Evolutionary conservation across 2,113 vertebrate species (phyloP).

Genomic region (Urocitellus parryii): DNA sequence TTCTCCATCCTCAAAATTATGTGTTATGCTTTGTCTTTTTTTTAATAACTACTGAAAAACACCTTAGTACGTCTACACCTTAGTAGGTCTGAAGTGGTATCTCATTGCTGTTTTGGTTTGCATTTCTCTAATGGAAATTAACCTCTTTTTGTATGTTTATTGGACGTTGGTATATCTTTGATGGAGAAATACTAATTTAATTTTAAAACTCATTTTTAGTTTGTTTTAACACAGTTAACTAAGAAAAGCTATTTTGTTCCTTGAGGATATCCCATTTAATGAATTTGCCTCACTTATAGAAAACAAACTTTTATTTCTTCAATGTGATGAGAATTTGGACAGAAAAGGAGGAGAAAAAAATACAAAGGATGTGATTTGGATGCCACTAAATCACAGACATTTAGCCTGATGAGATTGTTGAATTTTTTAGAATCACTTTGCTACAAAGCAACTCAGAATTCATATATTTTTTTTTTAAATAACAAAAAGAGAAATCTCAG

Average conservation of each 20-base stretch:
- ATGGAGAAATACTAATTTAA: not conserved
- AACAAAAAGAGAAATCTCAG: not conserved
- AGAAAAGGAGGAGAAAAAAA: slow-evolving; percentile 46
- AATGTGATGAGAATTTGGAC: slow-evolving; percentile 67
- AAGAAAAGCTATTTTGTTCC: slow-evolving; percentile 62
- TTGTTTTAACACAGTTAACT: slow-evolving; percentile 78
- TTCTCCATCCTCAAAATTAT: not conserved
- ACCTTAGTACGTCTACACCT: not conserved
- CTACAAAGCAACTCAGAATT: slow-evolving; percentile 3
- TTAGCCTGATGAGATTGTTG: slow-evolving; percentile 54
- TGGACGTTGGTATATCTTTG: not conserved
- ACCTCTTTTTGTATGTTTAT: not conserved
- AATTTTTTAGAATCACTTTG: slow-evolving; percentile 57
- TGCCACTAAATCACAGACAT: slow-evolving; percentile 1
- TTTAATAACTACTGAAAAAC: not conserved
- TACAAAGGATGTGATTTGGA: slow-evolving; percentile 49
- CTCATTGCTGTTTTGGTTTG: not conserved
- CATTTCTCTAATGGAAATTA: not conserved
- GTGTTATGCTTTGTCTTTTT: not conserved
- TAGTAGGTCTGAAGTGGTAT: not conserved
- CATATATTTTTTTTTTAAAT: not conserved
- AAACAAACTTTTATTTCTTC: slow-evolving; percentile 66
- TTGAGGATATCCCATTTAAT: slow-evolving; percentile 69
- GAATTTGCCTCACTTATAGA: slow-evolving; percentile 63
- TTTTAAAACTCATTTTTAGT: slow-evolving; percentile 44